Percentiles rank a stretch among this genome's conserved stretches.
These are phyloP conservation scores for Ophion slaviceki DNA, from an alignment of 2,888 invertebrate genomes.

Conservation along the genomic window DNA sequence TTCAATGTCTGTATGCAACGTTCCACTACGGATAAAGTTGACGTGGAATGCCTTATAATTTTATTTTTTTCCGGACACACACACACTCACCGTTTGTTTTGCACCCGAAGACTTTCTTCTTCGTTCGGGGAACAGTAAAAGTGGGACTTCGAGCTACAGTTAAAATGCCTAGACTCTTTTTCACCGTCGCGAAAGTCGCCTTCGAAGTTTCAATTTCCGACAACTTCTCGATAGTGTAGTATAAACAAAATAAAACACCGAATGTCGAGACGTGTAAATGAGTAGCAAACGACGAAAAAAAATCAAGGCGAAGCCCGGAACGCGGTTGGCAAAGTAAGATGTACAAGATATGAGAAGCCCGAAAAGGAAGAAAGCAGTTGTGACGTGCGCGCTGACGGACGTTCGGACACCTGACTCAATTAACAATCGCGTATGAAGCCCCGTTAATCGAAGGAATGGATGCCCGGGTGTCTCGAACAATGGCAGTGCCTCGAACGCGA, in stretches of 20 bases:
- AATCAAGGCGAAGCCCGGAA: not conserved
- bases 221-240: slow-evolving; percentile 13
- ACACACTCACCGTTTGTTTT: slow-evolving; percentile 40
- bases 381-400: slow-evolving; percentile 62
- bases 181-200: slow-evolving; percentile 5
- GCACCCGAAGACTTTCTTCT: slow-evolving; percentile 64
- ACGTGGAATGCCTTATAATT: not conserved
- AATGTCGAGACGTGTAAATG: not conserved
- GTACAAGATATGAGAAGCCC: slow-evolving; percentile 39
- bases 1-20: not conserved
- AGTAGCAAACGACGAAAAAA: not conserved
- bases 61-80: not conserved
- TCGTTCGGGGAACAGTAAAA: slow-evolving; percentile 64
- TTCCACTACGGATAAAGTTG: not conserved
- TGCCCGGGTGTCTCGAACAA: slow-evolving; percentile 9
- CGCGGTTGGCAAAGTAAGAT: not conserved
- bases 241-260: not conserved
- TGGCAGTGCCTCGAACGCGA: not conserved
- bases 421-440: slow-evolving; percentile 69
- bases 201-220: slow-evolving; percentile 28
- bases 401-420: slow-evolving; percentile 65
- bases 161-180: slow-evolving; percentile 24
- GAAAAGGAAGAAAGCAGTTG: slow-evolving; percentile 69
- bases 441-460: slow-evolving; percentile 70
- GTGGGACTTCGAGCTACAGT: slow-evolving; percentile 52